Evolutionary conservation across 2,888 invertebrate genomes (phyloP).

Genomic region (Netelia melanura): DNA sequence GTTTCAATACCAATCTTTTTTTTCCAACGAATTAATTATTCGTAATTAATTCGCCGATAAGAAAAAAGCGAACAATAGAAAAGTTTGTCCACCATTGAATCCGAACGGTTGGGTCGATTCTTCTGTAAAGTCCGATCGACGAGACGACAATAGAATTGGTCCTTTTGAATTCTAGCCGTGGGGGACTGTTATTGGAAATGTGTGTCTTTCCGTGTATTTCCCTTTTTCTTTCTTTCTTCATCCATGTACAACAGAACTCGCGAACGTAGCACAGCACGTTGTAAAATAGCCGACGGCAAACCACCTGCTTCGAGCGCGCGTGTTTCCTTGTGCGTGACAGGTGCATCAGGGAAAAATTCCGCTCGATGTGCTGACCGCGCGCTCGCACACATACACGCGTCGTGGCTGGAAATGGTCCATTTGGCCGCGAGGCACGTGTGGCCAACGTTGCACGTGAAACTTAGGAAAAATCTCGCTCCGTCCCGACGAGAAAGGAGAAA

Average conservation of each 20-base stretch:
- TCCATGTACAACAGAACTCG: not conserved
- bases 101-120: too few species aligned
- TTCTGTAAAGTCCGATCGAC: too few species aligned
- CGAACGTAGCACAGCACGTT: constrained; percentile 1
- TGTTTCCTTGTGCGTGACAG: constrained; percentile 68
- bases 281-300: constrained; percentile 47
- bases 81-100: too few species aligned
- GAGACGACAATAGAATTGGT: not conserved
- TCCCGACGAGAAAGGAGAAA: constrained; percentile 22
- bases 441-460: constrained; percentile 47
- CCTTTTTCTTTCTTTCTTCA: not conserved
- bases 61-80: too few species aligned
- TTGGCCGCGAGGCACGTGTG: constrained; percentile 61
- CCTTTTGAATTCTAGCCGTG: not conserved
- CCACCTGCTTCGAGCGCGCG: constrained; percentile 67
- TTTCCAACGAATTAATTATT: too few species aligned
- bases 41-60: too few species aligned
- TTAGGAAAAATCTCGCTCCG: constrained; percentile 22
- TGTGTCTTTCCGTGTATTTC: not conserved
- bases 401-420: constrained; percentile 9
- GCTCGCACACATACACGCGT: not conserved
- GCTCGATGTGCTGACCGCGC: constrained; percentile 61
- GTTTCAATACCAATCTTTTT: not conserved
- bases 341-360: constrained; percentile 69
- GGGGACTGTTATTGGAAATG: constrained; percentile 15